Evolutionary conservation across 2,113 vertebrate genomes (phyloP).

Genomic region (Erythrolamprus reginae): DNA sequence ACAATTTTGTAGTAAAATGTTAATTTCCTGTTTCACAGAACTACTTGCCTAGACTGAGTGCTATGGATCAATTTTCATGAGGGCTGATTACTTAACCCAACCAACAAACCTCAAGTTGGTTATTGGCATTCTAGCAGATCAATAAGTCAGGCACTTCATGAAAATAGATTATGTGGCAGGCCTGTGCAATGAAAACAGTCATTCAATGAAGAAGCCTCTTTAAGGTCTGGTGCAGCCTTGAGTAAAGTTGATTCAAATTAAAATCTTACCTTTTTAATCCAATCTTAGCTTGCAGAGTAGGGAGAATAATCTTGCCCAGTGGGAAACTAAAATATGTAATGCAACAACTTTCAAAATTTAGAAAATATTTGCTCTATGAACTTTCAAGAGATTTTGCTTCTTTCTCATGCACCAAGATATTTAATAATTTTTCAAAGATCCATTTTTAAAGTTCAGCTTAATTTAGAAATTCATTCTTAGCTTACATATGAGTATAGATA

Average conservation of each 20-base stretch:
- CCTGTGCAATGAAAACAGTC: conserved; percentile 14
- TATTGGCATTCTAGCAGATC: conserved; percentile 30
- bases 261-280: neutral
- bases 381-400: neutral
- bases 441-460: neutral
- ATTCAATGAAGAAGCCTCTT: conserved; percentile 22
- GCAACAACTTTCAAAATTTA: neutral
- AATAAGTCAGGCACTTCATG: conserved; percentile 37
- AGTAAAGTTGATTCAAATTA: neutral
- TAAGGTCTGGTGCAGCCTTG: conserved; percentile 10
- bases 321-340: neutral
- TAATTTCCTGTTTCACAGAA: conserved; percentile 35
- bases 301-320: neutral
- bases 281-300: neutral
- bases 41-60: conserved; percentile 14
- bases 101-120: neutral
- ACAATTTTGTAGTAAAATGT: neutral
- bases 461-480: neutral
- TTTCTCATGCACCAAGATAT: neutral
- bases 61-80: conserved; percentile 33
- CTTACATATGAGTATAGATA: neutral
- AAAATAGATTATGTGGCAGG: conserved; percentile 40
- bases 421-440: neutral
- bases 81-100: conserved; percentile 33
- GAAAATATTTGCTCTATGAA: neutral